Evolutionary conservation across 1,140 invertebrate genomes (phyloP).

Genomic region (Philotrypesis tridentata): DNA sequence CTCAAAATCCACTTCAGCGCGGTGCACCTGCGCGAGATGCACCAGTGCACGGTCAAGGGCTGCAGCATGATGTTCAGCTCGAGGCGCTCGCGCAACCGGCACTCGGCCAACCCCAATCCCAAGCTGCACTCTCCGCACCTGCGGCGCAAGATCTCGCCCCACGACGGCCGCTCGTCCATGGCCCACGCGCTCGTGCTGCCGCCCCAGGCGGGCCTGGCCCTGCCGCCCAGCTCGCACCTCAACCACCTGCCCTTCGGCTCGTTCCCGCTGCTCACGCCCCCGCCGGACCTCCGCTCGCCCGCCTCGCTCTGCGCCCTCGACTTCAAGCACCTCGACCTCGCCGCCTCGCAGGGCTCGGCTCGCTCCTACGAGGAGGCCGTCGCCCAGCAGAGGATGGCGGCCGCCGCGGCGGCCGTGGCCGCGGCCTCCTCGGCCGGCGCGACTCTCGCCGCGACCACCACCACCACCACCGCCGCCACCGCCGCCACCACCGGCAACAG

Average conservation of each 20-base stretch:
- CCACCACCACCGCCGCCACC: neutral
- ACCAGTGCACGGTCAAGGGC: slow-evolving; percentile 98
- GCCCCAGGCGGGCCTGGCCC: slow-evolving; percentile 78
- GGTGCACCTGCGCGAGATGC: slow-evolving; percentile 99
- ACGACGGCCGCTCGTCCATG: slow-evolving; percentile 91
- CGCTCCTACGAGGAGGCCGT: slow-evolving; percentile 65
- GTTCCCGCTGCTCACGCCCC: slow-evolving; percentile 83
- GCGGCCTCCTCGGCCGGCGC: slow-evolving; percentile 65
- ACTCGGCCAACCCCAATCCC: slow-evolving; percentile 98
- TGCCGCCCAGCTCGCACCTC: slow-evolving; percentile 74
- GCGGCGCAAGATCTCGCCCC: slow-evolving; percentile 92
- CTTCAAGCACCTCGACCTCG: slow-evolving; percentile 81
- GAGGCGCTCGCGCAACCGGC: slow-evolving; percentile 93
- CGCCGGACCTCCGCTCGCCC: slow-evolving; percentile 81
- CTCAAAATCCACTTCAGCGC: slow-evolving; percentile 99
- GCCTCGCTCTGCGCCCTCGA: slow-evolving; percentile 78
- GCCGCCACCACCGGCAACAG: slow-evolving; percentile 68
- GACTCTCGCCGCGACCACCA: slow-evolving; percentile 68
- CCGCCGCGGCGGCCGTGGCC: slow-evolving; percentile 54
- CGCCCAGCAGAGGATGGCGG: slow-evolving; percentile 69
- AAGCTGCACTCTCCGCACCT: slow-evolving; percentile 97
- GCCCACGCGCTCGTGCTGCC: slow-evolving; percentile 86
- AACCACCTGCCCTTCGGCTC: slow-evolving; percentile 83
- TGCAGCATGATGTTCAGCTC: slow-evolving; percentile 99
- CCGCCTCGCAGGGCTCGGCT: slow-evolving; percentile 62